Conservation (phyloP, 92 coral and sea anemone genomes). For the Desmophyllum pertusum region DNA sequence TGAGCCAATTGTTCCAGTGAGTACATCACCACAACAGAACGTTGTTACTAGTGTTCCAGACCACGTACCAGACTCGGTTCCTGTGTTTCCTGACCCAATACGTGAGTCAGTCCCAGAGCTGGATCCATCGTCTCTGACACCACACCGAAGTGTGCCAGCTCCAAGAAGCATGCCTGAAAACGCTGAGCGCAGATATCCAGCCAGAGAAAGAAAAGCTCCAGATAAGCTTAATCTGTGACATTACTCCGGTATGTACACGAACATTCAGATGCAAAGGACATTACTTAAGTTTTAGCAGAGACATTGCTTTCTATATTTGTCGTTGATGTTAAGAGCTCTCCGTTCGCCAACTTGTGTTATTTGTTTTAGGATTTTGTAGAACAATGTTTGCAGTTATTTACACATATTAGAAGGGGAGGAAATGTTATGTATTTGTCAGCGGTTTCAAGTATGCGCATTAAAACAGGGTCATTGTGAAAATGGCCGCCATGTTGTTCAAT, state of each 20-base stretch:
- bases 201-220: slow-evolving; percentile 18
- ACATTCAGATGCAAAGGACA: not conserved
- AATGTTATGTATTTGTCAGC: slow-evolving; percentile 11
- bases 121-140: not conserved
- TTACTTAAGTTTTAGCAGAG: not conserved
- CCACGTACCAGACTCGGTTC: not conserved
- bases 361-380: not conserved
- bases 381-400: too few species aligned
- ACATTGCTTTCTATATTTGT: not conserved
- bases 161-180: not conserved
- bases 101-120: not conserved
- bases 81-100: not conserved
- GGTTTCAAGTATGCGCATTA: not conserved
- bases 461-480: not conserved
- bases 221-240: slow-evolving; percentile 9
- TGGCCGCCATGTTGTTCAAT: slow-evolving; percentile 8
- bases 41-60: too few species aligned
- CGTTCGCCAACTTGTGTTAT: not conserved
- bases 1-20: not conserved
- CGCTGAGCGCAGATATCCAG: slow-evolving; percentile 11
- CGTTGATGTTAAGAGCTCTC: not conserved
- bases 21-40: not conserved
- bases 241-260: too few species aligned
- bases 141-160: not conserved
- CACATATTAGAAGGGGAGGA: slow-evolving; percentile 5